Evolutionary conservation across 2,113 vertebrate species (phyloP), one percentile per base, ranked within the genome.

Genomic region (Cinclus mexicanus): DNA sequence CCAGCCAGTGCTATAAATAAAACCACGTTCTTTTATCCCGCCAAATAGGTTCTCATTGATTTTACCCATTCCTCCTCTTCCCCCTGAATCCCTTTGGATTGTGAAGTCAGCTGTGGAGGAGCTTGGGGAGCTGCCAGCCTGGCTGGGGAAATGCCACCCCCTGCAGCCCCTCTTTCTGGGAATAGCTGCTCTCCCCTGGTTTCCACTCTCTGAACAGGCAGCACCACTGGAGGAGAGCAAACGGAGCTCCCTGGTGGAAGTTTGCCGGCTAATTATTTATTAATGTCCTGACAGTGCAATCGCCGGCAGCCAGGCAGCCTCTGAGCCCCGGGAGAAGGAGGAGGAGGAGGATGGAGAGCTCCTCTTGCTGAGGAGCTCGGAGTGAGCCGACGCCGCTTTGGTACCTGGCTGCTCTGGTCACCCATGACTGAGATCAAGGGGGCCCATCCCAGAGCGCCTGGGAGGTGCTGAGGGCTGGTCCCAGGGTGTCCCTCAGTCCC

Each of bases 11-110:
- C 92, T 95, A 92, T 96, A 97, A 97, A 97, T 97, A 97, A 97
- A 95, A 25, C 60, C 84, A 26, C 3, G 0, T 29, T 84, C 89
- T 79, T 90, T 79, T 87, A 79, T 85, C 94, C 93, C 53, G 1
- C 90, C 90, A 95, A 89, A 94, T 84, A 87, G 92, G 88, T 84
- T 95, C 87, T 95, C 80, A 94, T 92, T 74, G 97, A 96, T 97
- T 97, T 94, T 95, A 90, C 93, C 80, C 83, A 64, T 94, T 92
- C 91, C 63, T 82, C 74, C 74, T 83, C 86, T 61, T 85, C 46
- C 41, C 41, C 83, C 41, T 17, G 7, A 2, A 4, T 78, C 78
- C 35, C 85, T 97, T 87, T 94, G 95, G 92, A 94, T 77, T 14
- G 63, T 90, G 91, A 93, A 95, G 57, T 87, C 84, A 90, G 72